Base-by-base conservation (phyloP, 2,888 invertebrate species). In the Apodemia duryi region DNA sequence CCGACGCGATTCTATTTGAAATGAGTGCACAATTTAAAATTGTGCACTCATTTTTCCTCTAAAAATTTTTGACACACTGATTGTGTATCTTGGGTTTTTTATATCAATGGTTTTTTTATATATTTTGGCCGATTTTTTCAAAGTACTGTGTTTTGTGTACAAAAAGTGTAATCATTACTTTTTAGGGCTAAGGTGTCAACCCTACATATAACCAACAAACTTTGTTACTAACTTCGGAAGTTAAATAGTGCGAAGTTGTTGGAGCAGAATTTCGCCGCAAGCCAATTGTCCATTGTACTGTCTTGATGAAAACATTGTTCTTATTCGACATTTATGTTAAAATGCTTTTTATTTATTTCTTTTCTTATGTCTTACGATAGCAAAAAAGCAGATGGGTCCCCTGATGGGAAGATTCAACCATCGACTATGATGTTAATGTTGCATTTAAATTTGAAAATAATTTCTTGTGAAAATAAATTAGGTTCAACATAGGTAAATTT, bases 401-500 rank as follows among this genome's bases (percentile, higher is more conserved):
- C 21, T 21, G 21, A 21, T 21, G 21, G 21, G 21, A 21, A 21
- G 21, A 21, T 21, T 21, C 21, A 21, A 21, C 21, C 21, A 21
- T 21, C 21, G 21, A 21, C 21, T 21, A 21, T 21, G 21, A 21
- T 21, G 21, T 21, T 21, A 0, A 64, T 72, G 84, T 89, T 81
- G 83, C 83, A 82, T 85, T 85, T 89, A 87, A 54, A 29, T 54
- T 54, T 54, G 11, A 54, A 54, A 54, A 32, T 78, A 79, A 79
- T 46, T 5, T 46, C 4, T 46, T 4, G 46, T 46, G 75, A 77
- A 79, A 81, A 89, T 89, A 82, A 90, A 88, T 81, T 75, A 84
- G 81, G 78, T 84, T 86, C 80, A 91, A 91, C 91, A 82, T 83
- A 91, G 90, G 91, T 91, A 91, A 88, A 91, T 91, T 91, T 91